Conservation (phyloP, 2,888 invertebrate genomes). For the Megastigmus dorsalis region DNA sequence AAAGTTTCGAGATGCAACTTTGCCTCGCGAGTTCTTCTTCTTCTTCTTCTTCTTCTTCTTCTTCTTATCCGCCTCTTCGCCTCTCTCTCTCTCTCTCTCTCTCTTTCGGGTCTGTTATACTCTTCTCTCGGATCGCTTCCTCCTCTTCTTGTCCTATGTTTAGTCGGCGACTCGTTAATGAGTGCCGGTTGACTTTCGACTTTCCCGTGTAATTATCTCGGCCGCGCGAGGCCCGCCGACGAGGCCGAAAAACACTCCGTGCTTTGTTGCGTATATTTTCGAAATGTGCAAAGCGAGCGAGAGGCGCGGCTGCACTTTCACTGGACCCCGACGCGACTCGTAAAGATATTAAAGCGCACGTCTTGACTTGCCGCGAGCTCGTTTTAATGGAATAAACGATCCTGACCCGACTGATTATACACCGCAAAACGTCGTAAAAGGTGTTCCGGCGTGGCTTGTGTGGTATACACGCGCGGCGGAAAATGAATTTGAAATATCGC, state of each 20-base stretch:
- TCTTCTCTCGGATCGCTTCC: slow-evolving; percentile 9
- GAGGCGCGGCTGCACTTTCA: neutral
- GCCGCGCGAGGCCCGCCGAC: slow-evolving; percentile 7
- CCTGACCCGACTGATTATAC: slow-evolving; percentile 42
- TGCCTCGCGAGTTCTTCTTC: no score
- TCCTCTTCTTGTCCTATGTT: slow-evolving; percentile 10
- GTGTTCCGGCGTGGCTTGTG: slow-evolving; percentile 23
- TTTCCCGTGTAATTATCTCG: slow-evolving; percentile 60
- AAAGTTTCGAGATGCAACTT: slow-evolving; percentile 53
- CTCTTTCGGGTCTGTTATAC: slow-evolving; percentile 16
- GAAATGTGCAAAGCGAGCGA: neutral
- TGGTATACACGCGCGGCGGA: no score
- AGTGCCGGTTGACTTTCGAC: slow-evolving; percentile 61
- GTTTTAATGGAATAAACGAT: slow-evolving; percentile 41
- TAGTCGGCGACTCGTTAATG: slow-evolving; percentile 57
- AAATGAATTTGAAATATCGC: no score
- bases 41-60: no score
- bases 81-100: neutral
- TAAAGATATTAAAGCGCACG: slow-evolving; percentile 23
- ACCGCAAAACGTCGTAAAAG: slow-evolving; percentile 30
- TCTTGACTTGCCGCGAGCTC: slow-evolving; percentile 51
- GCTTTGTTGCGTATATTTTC: slow-evolving; percentile 12
- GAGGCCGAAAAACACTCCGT: neutral
- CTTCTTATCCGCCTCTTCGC: slow-evolving; percentile 2
- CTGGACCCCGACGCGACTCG: neutral